Evolutionary conservation across 2,888 invertebrate genomes (phyloP).

Genomic region (Xestia c-nigrum): DNA sequence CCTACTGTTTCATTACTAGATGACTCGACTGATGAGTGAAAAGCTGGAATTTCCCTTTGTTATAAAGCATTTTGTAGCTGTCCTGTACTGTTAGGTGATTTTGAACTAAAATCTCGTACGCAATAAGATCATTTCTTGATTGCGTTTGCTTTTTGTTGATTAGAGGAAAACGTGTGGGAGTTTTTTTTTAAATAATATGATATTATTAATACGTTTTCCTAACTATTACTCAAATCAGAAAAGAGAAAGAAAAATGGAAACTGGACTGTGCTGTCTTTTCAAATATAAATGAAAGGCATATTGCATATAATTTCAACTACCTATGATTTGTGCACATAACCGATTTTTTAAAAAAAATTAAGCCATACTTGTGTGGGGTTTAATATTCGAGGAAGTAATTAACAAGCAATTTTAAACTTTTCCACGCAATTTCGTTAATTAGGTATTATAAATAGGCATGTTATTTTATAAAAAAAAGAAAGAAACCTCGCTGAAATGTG

Average conservation of each 20-base stretch:
- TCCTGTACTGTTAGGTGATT: constrained; percentile 63
- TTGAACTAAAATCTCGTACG: constrained; percentile 56
- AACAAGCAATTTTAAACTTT: background rate
- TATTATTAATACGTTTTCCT: background rate
- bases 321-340: background rate
- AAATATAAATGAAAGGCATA: background rate
- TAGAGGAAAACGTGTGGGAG: constrained; percentile 24
- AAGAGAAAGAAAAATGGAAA: background rate
- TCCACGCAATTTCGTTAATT: background rate
- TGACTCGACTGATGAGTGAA: constrained; percentile 80
- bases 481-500: background rate
- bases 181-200: constrained; percentile 1
- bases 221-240: too few species aligned
- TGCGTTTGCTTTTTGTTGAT: constrained; percentile 44
- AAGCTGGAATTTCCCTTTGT: constrained; percentile 84
- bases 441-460: background rate
- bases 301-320: background rate
- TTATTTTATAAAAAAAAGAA: background rate
- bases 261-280: background rate
- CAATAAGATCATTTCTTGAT: constrained; percentile 56
- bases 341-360: background rate
- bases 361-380: background rate
- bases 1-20: constrained; percentile 85
- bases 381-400: background rate
- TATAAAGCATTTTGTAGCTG: constrained; percentile 73